Base-by-base conservation (phyloP, 2,113 vertebrate genomes). In the Erinaceus europaeus region DNA sequence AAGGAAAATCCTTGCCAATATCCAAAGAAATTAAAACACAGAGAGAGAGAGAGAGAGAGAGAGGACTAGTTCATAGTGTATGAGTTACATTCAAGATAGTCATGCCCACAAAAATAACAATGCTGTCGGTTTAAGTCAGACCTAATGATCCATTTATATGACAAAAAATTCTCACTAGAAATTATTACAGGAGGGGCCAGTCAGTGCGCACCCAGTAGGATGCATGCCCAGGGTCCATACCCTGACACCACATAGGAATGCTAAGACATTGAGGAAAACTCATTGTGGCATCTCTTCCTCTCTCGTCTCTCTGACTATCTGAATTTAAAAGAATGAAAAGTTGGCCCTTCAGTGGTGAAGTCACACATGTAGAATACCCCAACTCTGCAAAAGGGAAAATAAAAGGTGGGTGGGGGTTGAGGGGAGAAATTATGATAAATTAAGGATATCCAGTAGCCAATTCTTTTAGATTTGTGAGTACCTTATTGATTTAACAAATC, bases 401-500 rank as follows among this genome's bases (percentile, higher is more conserved):
- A n/a, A n/a, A n/a, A n/a, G n/a, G n/a, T n/a, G n/a, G n/a, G n/a
- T n/a, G n/a, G n/a, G n/a, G n/a, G n/a, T n/a, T n/a, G 38, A 36
- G 32, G 71, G 44, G 6, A 2, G 27, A 48, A n/a, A 76, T 6
- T 25, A 3, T 3, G 6, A 52, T 36, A 90, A 18, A 3, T 55
- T 76, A 83, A 62, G 53, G 53, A 27, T 57, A 57, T 6, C 57
- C 72, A 48, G 38, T 57, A 64, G 32, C n/a, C n/a, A n/a, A n/a
- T n/a, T n/a, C n/a, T n/a, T n/a, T n/a, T n/a, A n/a, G n/a, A n/a
- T n/a, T n/a, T n/a, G 14, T 42, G 65, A 25, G 32, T 55, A 86
- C 25, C 25, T 52, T 90, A 80, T 84, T 87, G 53, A 87, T 91
- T 90, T 82, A 12, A 75, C 81, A 87, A 85, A 75, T 91, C 86